A percentile compares a stretch with the other conserved stretches of the same genome.
These are phyloP conservation scores for Mormyrops attenuatus DNA, from an alignment of 2,797 vertebrate species.

Conservation along the genomic window DNA sequence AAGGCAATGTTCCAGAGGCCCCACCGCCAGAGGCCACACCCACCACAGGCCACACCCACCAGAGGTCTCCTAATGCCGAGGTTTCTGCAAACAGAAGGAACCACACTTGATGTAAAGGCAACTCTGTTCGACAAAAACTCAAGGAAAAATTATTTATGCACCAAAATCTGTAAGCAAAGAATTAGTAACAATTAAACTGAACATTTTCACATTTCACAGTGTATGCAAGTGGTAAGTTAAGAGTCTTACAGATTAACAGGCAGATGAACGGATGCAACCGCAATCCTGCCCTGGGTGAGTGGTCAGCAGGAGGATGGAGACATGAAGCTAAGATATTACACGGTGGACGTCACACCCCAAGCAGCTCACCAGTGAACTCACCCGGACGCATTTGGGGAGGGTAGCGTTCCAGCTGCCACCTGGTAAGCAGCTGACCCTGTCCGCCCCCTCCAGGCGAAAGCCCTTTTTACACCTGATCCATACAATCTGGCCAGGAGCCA, in stretches of 20 bases:
- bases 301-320: neutral
- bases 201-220: neutral
- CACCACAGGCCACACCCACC: neutral
- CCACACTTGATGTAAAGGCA: neutral
- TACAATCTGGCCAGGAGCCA: rapidly evolving
- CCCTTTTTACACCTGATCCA: neutral
- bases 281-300: neutral
- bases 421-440: neutral
- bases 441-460: neutral
- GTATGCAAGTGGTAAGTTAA: neutral
- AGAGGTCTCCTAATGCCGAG: neutral
- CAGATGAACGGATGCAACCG: neutral
- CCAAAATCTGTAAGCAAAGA: neutral
- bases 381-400: neutral
- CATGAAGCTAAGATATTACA: neutral
- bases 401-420: neutral
- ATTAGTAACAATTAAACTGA: neutral
- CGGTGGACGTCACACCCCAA: neutral
- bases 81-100: neutral
- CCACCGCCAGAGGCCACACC: neutral
- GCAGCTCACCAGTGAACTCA: neutral
- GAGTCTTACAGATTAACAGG: neutral
- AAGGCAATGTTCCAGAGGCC: neutral
- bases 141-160: neutral
- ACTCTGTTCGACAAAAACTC: neutral